phyloP scores from a whole-genome alignment of 2,888 invertebrate species.

The Amphipyra berbera region DNA sequence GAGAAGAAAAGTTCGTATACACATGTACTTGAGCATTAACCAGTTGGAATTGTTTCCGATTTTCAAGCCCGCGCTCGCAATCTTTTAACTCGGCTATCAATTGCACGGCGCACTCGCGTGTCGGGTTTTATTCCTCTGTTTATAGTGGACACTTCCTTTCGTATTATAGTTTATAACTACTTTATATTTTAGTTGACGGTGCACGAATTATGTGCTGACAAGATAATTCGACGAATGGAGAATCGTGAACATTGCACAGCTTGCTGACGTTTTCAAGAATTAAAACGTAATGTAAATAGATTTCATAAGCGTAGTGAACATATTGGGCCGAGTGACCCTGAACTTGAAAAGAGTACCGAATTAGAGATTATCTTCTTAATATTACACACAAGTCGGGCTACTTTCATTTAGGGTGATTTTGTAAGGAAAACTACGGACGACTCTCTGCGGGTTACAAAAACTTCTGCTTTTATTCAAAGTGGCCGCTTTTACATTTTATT shows the following conservation, averaged over 20 bases:
- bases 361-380: constrained; percentile 19
- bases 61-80: neutral
- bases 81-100: constrained; percentile 1
- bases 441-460: neutral
- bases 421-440: neutral
- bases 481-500: neutral
- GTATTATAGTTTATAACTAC: too few species aligned
- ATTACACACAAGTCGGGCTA: neutral
- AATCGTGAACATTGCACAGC: too few species aligned
- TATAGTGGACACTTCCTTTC: neutral
- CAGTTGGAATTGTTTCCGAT: too few species aligned
- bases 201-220: too few species aligned
- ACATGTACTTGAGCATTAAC: too few species aligned
- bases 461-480: neutral
- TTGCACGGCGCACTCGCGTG: neutral
- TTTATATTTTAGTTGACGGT: too few species aligned
- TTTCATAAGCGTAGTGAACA: neutral
- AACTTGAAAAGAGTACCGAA: constrained; percentile 28
- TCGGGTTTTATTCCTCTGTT: neutral
- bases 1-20: too few species aligned
- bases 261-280: too few species aligned
- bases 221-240: too few species aligned
- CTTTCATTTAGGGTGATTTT: neutral
- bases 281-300: neutral
- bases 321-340: constrained; percentile 17